These are phyloP conservation scores for Sphaeramia orbicularis DNA, from an alignment of 2,797 vertebrate species.

Conservation along the genomic window DNA sequence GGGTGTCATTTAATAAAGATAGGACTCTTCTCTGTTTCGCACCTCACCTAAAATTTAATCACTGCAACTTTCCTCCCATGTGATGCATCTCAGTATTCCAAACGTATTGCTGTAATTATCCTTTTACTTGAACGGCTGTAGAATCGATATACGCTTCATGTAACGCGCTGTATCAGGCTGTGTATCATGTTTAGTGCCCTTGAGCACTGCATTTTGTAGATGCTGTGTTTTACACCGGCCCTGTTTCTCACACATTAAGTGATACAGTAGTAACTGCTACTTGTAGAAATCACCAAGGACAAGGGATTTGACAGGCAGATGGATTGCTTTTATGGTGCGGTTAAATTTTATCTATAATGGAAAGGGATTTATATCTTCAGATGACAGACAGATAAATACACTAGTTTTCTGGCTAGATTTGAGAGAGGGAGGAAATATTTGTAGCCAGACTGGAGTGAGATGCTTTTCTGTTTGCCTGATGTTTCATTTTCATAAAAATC, in stretches of 20 bases:
- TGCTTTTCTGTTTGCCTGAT: not conserved
- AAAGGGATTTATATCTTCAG: conserved; percentile 29
- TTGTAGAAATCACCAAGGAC: conserved; percentile 34
- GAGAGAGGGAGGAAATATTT: not conserved
- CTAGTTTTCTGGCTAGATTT: conserved; percentile 7
- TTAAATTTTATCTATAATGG: conserved; percentile 37
- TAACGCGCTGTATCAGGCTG: not conserved
- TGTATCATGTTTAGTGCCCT: not conserved
- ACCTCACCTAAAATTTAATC: not conserved
- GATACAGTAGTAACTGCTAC: conserved; percentile 20
- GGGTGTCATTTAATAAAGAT: not conserved
- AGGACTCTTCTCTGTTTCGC: not conserved
- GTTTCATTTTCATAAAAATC: not conserved
- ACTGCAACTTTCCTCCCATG: no score
- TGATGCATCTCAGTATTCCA: not conserved
- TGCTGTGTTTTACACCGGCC: conserved; percentile 2
- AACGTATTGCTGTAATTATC: conserved; percentile 1
- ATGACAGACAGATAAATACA: conserved; percentile 6
- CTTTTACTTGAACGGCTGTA: not conserved
- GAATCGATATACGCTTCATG: not conserved
- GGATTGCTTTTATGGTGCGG: conserved; percentile 32
- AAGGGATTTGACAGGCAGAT: conserved; percentile 39
- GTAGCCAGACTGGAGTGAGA: conserved; percentile 4
- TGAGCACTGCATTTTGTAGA: not conserved
- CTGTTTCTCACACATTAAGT: conserved; percentile 21